These are phyloP conservation scores for Epizoanthus scotinus DNA, from an alignment of 92 coral and sea anemone species.

Conservation along the genomic window DNA sequence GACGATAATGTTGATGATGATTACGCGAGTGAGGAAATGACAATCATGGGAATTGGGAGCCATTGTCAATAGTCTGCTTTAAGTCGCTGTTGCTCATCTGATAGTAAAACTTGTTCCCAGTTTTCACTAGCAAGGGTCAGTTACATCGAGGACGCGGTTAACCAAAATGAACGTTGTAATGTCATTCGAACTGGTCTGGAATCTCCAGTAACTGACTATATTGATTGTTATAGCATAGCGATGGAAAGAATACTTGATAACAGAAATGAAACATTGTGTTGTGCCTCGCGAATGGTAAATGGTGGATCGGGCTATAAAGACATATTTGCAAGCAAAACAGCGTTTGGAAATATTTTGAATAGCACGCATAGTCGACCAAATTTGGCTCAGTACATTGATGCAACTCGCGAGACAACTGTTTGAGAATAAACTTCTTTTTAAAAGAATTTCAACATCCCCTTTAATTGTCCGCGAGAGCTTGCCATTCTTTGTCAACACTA, in stretches of 20 bases:
- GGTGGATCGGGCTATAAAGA: not conserved
- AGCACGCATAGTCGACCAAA: not conserved
- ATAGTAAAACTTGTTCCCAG: not conserved
- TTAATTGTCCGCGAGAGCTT: too few relatives aligned
- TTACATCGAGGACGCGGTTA: not conserved
- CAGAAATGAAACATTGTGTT: not conserved
- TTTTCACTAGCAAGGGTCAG: not conserved
- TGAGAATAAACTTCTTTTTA: not conserved
- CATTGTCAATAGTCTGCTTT: too few relatives aligned
- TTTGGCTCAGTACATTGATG: not conserved
- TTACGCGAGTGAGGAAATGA: not conserved
- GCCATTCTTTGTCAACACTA: too few relatives aligned
- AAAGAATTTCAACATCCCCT: too few relatives aligned
- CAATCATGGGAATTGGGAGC: too few relatives aligned
- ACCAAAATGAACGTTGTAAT: not conserved
- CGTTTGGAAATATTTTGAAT: not conserved
- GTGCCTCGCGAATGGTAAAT: not conserved
- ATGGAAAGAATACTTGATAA: not conserved
- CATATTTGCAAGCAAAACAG: not conserved
- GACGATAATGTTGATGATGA: not conserved
- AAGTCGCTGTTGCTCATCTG: not conserved
- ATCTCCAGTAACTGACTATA: too few relatives aligned
- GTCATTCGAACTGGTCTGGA: too few relatives aligned
- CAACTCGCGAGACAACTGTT: constrained; percentile 2
- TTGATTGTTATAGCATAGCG: not conserved